Evolutionary conservation across 2,113 vertebrate genomes (phyloP).

Genomic region (Delphinapterus leucas): DNA sequence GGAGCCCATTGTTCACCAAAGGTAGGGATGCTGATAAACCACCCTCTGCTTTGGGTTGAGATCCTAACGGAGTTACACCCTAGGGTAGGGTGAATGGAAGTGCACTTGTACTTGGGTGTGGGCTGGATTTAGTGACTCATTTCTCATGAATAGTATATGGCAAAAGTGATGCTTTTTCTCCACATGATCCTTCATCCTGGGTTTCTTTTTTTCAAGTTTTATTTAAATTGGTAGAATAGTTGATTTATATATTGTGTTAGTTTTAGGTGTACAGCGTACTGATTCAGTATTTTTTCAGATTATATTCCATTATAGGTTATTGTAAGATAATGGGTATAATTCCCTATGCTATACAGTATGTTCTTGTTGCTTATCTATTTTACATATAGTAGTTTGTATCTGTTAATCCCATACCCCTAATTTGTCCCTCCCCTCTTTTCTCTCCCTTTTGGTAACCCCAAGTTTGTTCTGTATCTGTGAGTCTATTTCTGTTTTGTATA

Average conservation of each 20-base stretch:
- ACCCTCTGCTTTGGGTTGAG: background rate
- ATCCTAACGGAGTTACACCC: background rate
- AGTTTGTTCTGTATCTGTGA: background rate
- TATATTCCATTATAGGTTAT: too few species aligned
- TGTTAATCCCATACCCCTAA: background rate
- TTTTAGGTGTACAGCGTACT: background rate
- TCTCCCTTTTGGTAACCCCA: background rate
- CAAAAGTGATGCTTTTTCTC: background rate
- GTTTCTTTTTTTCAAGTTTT: background rate
- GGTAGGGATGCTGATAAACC: background rate
- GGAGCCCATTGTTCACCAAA: background rate
- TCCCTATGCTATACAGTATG: too few species aligned
- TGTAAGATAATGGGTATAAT: too few species aligned
- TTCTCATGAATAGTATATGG: background rate
- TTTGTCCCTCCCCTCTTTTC: background rate
- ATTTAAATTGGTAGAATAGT: background rate
- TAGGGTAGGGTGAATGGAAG: background rate
- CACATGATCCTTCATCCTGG: background rate
- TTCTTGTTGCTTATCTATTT: background rate
- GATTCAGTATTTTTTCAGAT: background rate
- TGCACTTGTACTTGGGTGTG: background rate
- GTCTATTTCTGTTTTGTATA: background rate
- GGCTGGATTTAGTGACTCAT: background rate
- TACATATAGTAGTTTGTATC: background rate
- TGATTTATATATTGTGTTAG: background rate